Evolutionary conservation across 2,888 invertebrate genomes (phyloP).

Genomic region (Metalampra italica): DNA sequence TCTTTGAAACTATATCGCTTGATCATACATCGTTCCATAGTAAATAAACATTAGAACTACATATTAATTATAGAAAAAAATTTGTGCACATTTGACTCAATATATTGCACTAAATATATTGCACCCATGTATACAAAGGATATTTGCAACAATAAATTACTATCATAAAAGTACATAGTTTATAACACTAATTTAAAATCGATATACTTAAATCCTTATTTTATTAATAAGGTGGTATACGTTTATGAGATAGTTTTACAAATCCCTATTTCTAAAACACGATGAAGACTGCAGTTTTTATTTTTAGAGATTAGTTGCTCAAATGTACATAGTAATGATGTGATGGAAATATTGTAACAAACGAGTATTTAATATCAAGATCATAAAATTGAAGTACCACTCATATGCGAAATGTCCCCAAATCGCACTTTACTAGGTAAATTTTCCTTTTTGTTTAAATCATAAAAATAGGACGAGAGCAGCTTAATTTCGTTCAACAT

Average conservation of each 20-base stretch:
- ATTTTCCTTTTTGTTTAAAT: too few relatives aligned
- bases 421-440: too few relatives aligned
- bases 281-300: not conserved
- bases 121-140: slow-evolving; percentile 56
- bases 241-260: slow-evolving; percentile 31
- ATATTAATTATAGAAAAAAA: slow-evolving; percentile 1
- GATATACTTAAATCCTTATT: slow-evolving; percentile 60
- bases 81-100: slow-evolving; percentile 22
- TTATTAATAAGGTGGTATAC: slow-evolving; percentile 72
- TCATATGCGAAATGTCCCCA: too few relatives aligned
- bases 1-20: too few relatives aligned
- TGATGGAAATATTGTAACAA: too few relatives aligned
- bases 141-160: slow-evolving; percentile 65
- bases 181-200: slow-evolving; percentile 35
- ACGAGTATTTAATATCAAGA: too few relatives aligned
- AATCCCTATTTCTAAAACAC: slow-evolving; percentile 6
- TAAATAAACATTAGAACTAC: not conserved
- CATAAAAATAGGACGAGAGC: too few relatives aligned
- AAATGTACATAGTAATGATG: too few relatives aligned
- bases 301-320: too few relatives aligned
- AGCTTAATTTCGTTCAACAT: too few relatives aligned
- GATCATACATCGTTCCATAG: slow-evolving; percentile 18
- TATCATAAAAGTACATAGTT: slow-evolving; percentile 49
- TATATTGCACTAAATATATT: slow-evolving; percentile 27
- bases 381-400: too few relatives aligned